These are phyloP conservation scores for Micromys minutus DNA, from an alignment of 2,113 vertebrate genomes.

Conservation along the genomic window DNA sequence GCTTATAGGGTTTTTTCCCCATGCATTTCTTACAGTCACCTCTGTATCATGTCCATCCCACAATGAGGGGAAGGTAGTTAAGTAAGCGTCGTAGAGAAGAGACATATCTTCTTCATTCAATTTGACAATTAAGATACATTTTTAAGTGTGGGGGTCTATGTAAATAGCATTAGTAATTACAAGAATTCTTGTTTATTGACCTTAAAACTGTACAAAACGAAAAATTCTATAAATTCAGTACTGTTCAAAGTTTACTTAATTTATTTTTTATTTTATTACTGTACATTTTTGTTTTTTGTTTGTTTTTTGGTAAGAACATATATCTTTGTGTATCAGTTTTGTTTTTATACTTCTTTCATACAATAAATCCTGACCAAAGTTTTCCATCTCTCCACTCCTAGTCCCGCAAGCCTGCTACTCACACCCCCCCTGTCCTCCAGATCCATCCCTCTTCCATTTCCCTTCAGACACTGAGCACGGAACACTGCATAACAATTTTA, in stretches of 20 bases:
- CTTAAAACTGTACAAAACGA: neutral
- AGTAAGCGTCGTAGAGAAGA: neutral
- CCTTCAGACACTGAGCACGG: neutral
- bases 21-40: neutral
- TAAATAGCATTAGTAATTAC: neutral
- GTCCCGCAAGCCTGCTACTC: neutral
- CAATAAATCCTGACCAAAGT: neutral
- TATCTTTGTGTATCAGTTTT: neutral
- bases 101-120: neutral
- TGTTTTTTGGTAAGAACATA: neutral
- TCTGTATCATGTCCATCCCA: neutral
- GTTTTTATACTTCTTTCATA: neutral
- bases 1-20: neutral
- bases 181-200: neutral
- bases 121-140: neutral
- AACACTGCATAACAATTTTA: neutral
- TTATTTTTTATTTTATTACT: neutral
- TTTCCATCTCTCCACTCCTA: neutral
- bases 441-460: neutral
- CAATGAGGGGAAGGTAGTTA: neutral
- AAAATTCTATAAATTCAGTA: neutral
- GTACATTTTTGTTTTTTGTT: neutral
- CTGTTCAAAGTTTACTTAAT: neutral
- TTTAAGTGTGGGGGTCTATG: neutral
- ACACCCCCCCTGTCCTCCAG: neutral